Percentiles rank a stretch among this genome's conserved stretches.
Conservation (phyloP, 2,888 invertebrate genomes). For the Cerastis leucographa region DNA sequence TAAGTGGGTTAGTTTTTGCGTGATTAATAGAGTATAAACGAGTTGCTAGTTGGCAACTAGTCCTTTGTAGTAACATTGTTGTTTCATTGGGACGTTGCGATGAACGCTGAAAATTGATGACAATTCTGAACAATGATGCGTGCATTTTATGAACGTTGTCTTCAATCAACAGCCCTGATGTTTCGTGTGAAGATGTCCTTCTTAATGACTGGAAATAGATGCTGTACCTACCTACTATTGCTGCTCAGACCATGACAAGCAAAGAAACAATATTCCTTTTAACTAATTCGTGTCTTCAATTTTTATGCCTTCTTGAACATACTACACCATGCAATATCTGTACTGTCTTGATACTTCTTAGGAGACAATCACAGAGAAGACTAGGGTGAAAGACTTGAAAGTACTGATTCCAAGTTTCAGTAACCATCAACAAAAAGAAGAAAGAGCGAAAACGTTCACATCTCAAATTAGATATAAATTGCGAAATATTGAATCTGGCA, state of each 20-base stretch:
- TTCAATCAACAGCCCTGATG: constrained; percentile 46
- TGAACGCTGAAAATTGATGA: constrained; percentile 62
- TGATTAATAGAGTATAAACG: constrained; percentile 55
- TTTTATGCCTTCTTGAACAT: neutral
- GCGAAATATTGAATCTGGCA: constrained; percentile 87
- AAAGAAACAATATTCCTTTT: neutral
- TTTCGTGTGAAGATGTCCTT: constrained; percentile 27
- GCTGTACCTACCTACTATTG: neutral
- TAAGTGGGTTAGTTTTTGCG: constrained; percentile 57
- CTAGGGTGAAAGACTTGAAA: neutral
- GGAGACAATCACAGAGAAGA: neutral
- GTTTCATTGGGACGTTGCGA: constrained; percentile 48
- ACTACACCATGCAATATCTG: neutral
- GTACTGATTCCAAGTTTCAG: neutral
- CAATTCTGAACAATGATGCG: constrained; percentile 57
- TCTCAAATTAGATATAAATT: constrained; percentile 84
- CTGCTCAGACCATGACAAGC: constrained; percentile 5
- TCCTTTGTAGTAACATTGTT: constrained; percentile 28
- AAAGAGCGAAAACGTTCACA: constrained; percentile 41
- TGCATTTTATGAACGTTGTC: constrained; percentile 46
- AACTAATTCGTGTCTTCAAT: neutral
- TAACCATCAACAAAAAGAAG: constrained; percentile 30
- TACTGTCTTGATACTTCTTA: neutral
- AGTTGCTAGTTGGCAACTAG: constrained; percentile 54
- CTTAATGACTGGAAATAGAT: constrained; percentile 33